Base-by-base conservation (phyloP, 1,140 invertebrate genomes). In the Ditylenchus dipsaci region DNA sequence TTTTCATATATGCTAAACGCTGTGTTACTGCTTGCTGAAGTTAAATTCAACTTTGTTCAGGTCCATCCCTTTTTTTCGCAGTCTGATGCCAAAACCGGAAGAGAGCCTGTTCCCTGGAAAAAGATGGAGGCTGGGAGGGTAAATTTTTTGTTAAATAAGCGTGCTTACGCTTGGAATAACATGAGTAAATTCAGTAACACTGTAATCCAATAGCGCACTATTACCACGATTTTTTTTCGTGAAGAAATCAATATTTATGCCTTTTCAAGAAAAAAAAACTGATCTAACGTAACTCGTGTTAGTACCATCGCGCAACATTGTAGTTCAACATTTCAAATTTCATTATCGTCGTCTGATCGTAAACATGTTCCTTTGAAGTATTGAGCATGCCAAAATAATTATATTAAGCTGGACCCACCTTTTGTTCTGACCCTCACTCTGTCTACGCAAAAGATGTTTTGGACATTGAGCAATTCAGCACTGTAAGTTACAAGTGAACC, bases 381-480 rank as follows among this genome's bases (percentile, higher is more conserved):
- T n/a, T n/a, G n/a, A n/a, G n/a, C n/a, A n/a, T n/a, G n/a, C n/a
- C n/a, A n/a, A n/a, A 45, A 45, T n/a, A n/a, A n/a, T 61, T 47
- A 45, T 17, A 43, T 66, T 72, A 56, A 71, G 74, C 56, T 75
- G 19, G 62, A 59, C 23, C 81, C 74, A 47, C 74, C 81, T 42
- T 77, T 83, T 68, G 74, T 75, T 88, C 88, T 26, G 85, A 97
- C 92, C 93, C 93, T 23, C 91, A 97, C 85, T 95, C 95, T 9
- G 95, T 98, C 19, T 99, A 99, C 86, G 95, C 95, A 67, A 98
- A 98, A 82, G 95, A 99, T 86, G 95, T 98, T 45, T 85, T 98
- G 65, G 95, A 98, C 85, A 97, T 98, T 78, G 95, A 98, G 85
- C 95, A 98, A 86, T 98, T 98, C 86, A 97, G 93, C 17, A 97